Conservation (phyloP, 2,113 vertebrate genomes). For the Nothoprocta perdicaria region DNA sequence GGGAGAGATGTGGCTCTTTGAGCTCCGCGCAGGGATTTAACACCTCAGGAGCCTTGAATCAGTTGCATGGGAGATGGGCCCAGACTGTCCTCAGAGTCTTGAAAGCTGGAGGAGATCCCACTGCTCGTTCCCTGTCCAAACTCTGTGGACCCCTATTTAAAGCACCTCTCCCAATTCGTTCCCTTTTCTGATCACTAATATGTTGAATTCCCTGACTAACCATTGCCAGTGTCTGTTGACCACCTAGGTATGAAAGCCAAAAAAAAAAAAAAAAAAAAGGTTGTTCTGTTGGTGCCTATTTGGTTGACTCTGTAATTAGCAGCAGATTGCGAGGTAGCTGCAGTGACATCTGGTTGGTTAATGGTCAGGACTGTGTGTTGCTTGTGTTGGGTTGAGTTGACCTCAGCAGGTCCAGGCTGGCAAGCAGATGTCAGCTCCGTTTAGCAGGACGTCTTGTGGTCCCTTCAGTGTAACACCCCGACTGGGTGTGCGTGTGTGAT, state of each 20-base stretch:
- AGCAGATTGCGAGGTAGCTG: background rate
- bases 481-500: background rate
- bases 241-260: background rate
- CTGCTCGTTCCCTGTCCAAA: background rate
- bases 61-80: fast-evolving
- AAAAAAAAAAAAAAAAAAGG: background rate
- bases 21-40: background rate
- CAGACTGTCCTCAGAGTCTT: fast-evolving
- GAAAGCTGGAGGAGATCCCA: background rate
- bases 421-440: background rate
- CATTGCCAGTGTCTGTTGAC: background rate
- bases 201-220: background rate
- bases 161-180: background rate
- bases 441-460: constrained; percentile 24
- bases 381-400: background rate
- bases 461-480: constrained; percentile 14
- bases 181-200: background rate
- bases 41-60: background rate
- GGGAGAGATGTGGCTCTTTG: fast-evolving
- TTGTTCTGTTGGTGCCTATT: background rate
- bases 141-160: fast-evolving
- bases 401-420: background rate
- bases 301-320: background rate
- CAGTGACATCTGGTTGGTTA: background rate
- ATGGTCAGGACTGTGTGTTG: background rate